Conservation (phyloP, 2,888 invertebrate genomes). For the Parapristionchus giblindavisi region DNA sequence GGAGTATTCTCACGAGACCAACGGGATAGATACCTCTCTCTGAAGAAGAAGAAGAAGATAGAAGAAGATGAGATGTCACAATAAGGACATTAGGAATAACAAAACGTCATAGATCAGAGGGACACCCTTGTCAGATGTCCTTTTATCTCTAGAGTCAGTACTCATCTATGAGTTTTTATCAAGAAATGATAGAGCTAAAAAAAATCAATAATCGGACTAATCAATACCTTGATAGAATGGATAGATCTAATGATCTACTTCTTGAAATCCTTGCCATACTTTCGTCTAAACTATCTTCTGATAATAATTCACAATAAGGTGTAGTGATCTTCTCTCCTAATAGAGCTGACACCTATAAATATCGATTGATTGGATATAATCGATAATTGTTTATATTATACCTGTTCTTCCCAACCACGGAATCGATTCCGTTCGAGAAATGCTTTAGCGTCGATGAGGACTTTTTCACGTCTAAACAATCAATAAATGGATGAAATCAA, state of each 20-base stretch:
- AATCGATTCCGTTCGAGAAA: slow-evolving; percentile 26
- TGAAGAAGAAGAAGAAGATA: slow-evolving; percentile 39
- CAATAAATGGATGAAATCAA: slow-evolving; percentile 11
- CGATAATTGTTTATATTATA: background rate
- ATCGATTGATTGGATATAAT: background rate
- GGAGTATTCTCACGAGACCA: slow-evolving; percentile 69
- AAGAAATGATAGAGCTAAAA: too few species aligned
- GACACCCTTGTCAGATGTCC: too few species aligned
- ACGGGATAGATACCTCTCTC: slow-evolving; percentile 65
- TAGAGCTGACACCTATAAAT: slow-evolving; percentile 25
- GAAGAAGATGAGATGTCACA: background rate
- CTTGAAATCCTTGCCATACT: slow-evolving; percentile 35
- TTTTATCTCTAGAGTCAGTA: too few species aligned
- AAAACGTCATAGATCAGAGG: background rate
- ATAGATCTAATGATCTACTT: slow-evolving; percentile 33
- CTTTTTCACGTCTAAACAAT: slow-evolving; percentile 31
- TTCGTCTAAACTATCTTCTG: slow-evolving; percentile 32
- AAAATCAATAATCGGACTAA: too few species aligned
- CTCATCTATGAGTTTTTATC: too few species aligned
- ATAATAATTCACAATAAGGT: slow-evolving; percentile 28
- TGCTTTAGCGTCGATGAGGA: slow-evolving; percentile 21
- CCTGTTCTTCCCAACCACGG: slow-evolving; percentile 37
- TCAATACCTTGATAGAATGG: slow-evolving; percentile 20
- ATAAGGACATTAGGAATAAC: background rate
- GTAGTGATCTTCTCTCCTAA: slow-evolving; percentile 9